Base-by-base conservation (phyloP, 2,797 vertebrate species). In the Anomalospiza imberbis region DNA sequence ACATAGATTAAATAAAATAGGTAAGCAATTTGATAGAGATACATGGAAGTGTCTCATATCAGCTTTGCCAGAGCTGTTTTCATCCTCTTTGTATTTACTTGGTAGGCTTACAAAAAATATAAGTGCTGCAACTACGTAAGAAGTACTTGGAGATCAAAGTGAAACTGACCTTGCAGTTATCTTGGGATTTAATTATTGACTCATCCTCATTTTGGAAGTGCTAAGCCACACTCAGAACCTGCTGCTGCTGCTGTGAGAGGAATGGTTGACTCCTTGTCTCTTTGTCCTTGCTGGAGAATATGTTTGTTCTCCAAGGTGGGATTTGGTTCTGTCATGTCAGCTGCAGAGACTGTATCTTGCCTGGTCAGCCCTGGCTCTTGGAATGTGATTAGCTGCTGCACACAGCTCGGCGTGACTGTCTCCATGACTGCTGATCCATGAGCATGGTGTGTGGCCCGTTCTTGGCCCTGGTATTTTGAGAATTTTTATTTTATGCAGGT, bases 331-430 rank as follows among this genome's bases (percentile, higher is more conserved):
- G 2, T 44, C 12, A 0, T 53, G 50, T 74, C 67, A 91, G 53
- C 53, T 82, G 45, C 0, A 1, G 32, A 55, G 60, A 17, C 21
- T 83, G 48, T 80, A 38, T 45, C 34, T 87, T 7, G 0, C n/a
- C 88, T 73, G 58, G 82, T 75, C 36, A 78, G 28, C 31, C 26
- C 32, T 10, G 31, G 42, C 29, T 65, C 66, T 65, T 53, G 51
- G 34, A 60, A 45, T 25, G n/a, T 7, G 3, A 44, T 58, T 45
- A 83, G 53, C 61, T 79, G 65, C 65, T 61, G 38, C 34, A 38
- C 20, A 17, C 25, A 90, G 44, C 45, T 62, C 0, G 0, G 19
- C 0, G 0, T 6, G 51, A 10, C 51, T 55, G 36, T 54, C 29
- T 44, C 60, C 51, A 47, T 2, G 7, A 38, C 67, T 0, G 0